Conservation (phyloP, 2,113 vertebrate genomes). For the Cromileptes altivelis region DNA sequence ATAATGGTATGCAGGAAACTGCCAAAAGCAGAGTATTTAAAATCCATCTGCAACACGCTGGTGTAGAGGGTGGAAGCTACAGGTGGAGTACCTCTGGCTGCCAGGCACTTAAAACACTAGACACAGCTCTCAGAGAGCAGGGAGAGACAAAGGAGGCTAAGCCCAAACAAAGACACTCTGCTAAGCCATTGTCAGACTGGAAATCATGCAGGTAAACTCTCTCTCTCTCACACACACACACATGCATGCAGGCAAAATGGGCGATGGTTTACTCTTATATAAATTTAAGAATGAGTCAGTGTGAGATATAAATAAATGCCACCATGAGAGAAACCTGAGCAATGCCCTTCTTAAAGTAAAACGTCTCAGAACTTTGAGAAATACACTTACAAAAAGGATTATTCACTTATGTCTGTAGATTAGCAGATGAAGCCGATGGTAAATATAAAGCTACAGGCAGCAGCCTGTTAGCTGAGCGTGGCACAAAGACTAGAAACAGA, state of each 20-base stretch:
- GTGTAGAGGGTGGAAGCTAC: constrained; percentile 16
- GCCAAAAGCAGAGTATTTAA: constrained; percentile 42
- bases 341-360: no score
- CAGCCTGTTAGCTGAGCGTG: no score
- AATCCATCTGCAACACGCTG: constrained; percentile 26
- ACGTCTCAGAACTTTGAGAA: no score
- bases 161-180: constrained; percentile 52
- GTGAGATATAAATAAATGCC: background rate
- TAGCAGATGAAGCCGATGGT: background rate
- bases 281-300: constrained; percentile 8
- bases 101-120: constrained; percentile 55
- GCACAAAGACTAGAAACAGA: no score
- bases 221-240: constrained; percentile 1
- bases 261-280: background rate
- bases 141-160: constrained; percentile 37
- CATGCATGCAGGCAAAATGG: background rate
- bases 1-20: constrained; percentile 8
- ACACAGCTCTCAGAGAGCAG: constrained; percentile 42
- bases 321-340: background rate
- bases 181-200: constrained; percentile 46
- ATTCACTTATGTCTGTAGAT: background rate
- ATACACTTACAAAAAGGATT: background rate
- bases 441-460: background rate
- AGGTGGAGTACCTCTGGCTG: constrained; percentile 43
- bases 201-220: constrained; percentile 41